These are phyloP conservation scores for Torymus tubicola DNA, from an alignment of 2,888 invertebrate genomes.

Conservation along the genomic window DNA sequence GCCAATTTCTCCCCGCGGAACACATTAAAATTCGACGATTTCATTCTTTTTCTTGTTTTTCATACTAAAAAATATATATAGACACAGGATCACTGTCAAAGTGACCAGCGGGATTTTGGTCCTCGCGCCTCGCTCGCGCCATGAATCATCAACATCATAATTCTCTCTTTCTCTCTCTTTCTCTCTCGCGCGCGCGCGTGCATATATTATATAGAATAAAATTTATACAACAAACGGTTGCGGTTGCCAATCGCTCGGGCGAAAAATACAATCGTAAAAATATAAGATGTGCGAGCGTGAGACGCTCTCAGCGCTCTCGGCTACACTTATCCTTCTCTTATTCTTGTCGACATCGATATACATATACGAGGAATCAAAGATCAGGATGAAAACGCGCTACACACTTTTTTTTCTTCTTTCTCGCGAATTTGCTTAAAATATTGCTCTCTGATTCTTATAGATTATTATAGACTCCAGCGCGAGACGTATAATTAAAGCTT, in stretches of 20 bases:
- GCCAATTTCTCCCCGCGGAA: no score
- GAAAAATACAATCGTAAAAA: constrained; percentile 23
- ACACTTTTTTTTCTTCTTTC: neutral
- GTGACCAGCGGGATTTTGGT: constrained; percentile 18
- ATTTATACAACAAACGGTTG: constrained; percentile 41
- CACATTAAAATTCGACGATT: no score
- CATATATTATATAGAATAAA: constrained; percentile 32
- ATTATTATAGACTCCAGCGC: neutral
- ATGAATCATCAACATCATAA: neutral
- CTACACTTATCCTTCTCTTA: no score
- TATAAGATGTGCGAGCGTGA: constrained; percentile 9
- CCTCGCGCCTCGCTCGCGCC: constrained; percentile 11
- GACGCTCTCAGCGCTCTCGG: constrained; percentile 17
- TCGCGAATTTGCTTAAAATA: constrained; percentile 21
- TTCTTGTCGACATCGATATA: constrained; percentile 17
- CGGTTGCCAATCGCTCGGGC: constrained; percentile 18
- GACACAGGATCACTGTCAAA: constrained; percentile 3
- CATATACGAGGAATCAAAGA: constrained; percentile 4
- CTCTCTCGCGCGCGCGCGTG: neutral
- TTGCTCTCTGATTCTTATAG: constrained; percentile 34
- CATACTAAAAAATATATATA: no score
- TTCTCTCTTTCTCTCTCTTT: neutral
- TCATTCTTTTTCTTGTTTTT: no score
- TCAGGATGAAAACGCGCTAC: constrained; percentile 12
- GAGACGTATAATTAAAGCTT: constrained; percentile 46